Evolutionary conservation across 2,113 vertebrate genomes (phyloP), one percentile per base, ranked within the genome.

Genomic region (Vulpes ferrilata): DNA sequence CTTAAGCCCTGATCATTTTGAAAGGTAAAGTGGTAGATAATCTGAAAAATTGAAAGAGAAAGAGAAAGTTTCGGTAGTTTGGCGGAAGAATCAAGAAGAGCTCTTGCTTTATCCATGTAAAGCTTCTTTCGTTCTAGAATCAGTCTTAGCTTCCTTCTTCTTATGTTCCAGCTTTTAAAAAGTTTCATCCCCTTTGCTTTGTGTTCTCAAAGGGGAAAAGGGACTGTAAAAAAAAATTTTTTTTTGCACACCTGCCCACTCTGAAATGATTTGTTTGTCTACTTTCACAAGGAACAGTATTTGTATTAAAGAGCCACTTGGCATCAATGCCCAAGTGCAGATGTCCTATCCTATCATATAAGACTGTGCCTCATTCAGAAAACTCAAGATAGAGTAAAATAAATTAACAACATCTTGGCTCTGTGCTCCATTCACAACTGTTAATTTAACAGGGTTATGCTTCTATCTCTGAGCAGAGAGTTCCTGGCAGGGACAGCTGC

Each of bases 361-460:
- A 67, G 93, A 90, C 64, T 48, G 78, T 71, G 69, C 53, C 67
- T 92, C 97, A 96, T 98, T 98, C 92, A 98, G 96, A 94, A 97
- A 96, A 96, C 67, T 84, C 87, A 94, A 87, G 38, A 32, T 59
- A 7, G 57, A 97, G 60, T 85, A 82, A 94, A 97, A 93, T 84
- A 96, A 97, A 97, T 93, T 38, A 95, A 78, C 80, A 82, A 15
- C 80, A 94, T 96, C 79, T 96, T 97, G 90, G 90, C 87, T 95
- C 84, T 23, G 38, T 81, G 92, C 83, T 97, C 65, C 96, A 93
- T 90, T 97, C 92, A 96, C 94, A 97, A 98, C 92, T 97, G 96
- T 97, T 97, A 64, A 97, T 98, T 96, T 98, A 95, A 95, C 92
- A 96, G 92, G 94, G 84, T 97, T 95, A 96, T 96, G 97, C 92